A percentile compares a stretch with the other conserved stretches of the same genome.
phyloP scores from a whole-genome alignment of 2,888 invertebrate genomes.

The Sinodicranocentrus sp. region DNA sequence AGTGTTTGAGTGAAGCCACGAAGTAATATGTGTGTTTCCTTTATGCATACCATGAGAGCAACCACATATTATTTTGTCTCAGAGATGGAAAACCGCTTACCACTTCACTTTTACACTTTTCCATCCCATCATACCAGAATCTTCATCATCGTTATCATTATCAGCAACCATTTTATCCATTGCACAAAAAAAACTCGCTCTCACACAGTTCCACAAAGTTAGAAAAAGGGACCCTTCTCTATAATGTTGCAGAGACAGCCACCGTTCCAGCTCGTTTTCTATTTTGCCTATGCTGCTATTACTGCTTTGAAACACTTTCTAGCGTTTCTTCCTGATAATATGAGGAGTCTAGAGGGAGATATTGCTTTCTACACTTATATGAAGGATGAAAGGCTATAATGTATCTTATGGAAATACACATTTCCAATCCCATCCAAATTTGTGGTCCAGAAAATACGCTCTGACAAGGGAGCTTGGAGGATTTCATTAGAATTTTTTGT shows the following conservation, averaged over 20 bases:
- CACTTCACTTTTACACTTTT: constrained; percentile 47
- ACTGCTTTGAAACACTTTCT: not conserved
- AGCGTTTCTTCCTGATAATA: constrained; percentile 1
- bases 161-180: constrained; percentile 11
- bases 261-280: too few species aligned
- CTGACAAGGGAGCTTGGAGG: constrained; percentile 43
- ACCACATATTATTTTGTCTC: constrained; percentile 30
- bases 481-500: constrained; percentile 46
- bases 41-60: constrained; percentile 36
- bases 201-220: too few species aligned
- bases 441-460: constrained; percentile 63
- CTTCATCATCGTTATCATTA: constrained; percentile 40
- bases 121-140: not conserved
- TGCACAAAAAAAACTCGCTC: too few species aligned
- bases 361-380: constrained; percentile 1
- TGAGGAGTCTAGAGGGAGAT: not conserved
- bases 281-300: not conserved
- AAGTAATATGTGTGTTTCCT: constrained; percentile 43
- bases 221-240: too few species aligned
- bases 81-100: constrained; percentile 49
- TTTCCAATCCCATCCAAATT: constrained; percentile 41
- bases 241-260: too few species aligned
- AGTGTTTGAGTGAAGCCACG: not conserved
- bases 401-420: constrained; percentile 1
- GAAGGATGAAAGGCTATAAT: constrained; percentile 14